Conservation (phyloP, 2,797 vertebrate species). For the Oreonectes daqikongensis region DNA sequence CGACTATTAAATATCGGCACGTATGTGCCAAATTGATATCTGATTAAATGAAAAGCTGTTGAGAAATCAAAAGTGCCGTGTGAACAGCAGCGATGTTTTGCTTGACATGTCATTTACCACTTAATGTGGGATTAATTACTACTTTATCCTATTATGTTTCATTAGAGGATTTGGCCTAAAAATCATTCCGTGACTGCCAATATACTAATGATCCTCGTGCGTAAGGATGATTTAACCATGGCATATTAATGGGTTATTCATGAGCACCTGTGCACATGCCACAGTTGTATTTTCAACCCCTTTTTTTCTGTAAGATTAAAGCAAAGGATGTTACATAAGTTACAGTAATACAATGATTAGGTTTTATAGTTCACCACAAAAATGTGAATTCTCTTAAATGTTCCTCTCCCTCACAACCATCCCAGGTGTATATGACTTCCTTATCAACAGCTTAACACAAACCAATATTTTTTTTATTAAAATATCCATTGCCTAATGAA, state of each 20-base stretch:
- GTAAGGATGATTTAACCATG: slow-evolving; percentile 17
- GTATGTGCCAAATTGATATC: slow-evolving; percentile 61
- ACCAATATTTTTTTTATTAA: too few species aligned
- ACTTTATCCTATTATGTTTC: slow-evolving; percentile 66
- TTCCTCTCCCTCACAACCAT: too few species aligned
- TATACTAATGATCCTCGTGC: slow-evolving; percentile 24
- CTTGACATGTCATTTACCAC: slow-evolving; percentile 55
- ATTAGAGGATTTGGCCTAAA: slow-evolving; percentile 52
- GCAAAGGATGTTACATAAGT: not conserved
- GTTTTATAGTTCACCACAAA: not conserved
- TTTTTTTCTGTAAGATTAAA: slow-evolving; percentile 5
- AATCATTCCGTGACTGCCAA: slow-evolving; percentile 48
- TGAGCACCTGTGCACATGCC: slow-evolving; percentile 29
- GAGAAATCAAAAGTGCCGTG: slow-evolving; percentile 56
- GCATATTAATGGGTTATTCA: slow-evolving; percentile 22
- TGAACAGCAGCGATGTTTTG: slow-evolving; percentile 61
- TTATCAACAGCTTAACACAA: too few species aligned
- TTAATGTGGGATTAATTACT: slow-evolving; percentile 71
- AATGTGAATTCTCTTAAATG: too few species aligned
- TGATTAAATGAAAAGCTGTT: slow-evolving; percentile 70
- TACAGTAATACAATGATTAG: not conserved
- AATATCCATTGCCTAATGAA: too few species aligned
- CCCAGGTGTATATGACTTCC: too few species aligned
- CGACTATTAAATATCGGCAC: slow-evolving; percentile 47
- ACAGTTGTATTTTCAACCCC: not conserved